Evolutionary conservation across 1,140 invertebrate genomes (phyloP), one percentile per base, ranked within the genome.

Genomic region (Drosophila takahashii): DNA sequence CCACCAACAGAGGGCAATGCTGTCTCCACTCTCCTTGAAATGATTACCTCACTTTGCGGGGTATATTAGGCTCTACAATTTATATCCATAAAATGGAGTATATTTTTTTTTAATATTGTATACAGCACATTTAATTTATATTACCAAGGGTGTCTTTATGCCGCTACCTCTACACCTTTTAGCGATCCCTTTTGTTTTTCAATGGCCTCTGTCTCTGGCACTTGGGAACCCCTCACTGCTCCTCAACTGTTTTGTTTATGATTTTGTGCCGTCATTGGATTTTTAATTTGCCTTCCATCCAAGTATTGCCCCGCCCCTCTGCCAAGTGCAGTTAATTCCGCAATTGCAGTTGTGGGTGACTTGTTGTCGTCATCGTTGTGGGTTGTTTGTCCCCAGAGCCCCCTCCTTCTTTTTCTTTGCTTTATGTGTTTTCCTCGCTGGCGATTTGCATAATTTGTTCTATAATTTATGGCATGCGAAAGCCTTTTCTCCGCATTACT

Each of bases 391-490:
- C 37, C 39, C 44, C 44, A 41, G 64, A 32, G 27, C 32, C 27
- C 29, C 41, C 34, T 9, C 9, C 29, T 18, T 15, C 26, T 32
- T 32, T 47, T 22, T 22, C 1, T 22, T 1, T 57, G 65, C 60
- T 51, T 86, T 50, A 50, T 50, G 47, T 32, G 47, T 32, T 48
- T 48, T 48, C n/a, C 26, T 15, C 47, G 47, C 47, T 32, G 47
- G 47, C 47, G 81, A 85, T 85, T 85, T 85, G 81, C 81, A 85
- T 85, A 85, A 85, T 86, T 85, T 86, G 81, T 85, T 86, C 77
- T 71, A 86, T 85, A 85, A 85, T 86, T 85, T 85, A 77, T 85
- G 81, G 81, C 72, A 81, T 85, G 81, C 81, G 72, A 81, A 76
- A 70, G 59, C 59, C 69, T 72, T 56, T 71, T 58, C 36, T 50